Percentiles rank a stretch among this genome's conserved stretches.
These are phyloP conservation scores for Haliclona indistincta DNA, from an alignment of 37 sponge, comb jelly and placozoan species.

Conservation along the genomic window DNA sequence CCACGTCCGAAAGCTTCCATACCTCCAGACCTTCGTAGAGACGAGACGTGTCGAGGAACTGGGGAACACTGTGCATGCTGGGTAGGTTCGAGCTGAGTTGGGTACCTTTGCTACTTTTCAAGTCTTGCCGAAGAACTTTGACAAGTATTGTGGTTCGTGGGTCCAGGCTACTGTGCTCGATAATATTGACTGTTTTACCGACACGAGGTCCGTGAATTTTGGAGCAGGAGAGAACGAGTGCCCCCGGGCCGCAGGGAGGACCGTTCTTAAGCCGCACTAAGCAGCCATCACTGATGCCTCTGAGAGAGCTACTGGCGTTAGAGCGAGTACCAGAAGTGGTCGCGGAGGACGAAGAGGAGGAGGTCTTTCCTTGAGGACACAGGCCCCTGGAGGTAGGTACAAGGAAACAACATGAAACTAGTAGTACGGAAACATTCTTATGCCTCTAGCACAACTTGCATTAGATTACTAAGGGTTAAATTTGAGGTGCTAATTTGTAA, in stretches of 20 bases:
- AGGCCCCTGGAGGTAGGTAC: conserved; percentile 77
- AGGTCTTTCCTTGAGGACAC: conserved; percentile 30
- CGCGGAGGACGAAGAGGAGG: neutral
- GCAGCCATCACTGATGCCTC: conserved; percentile 54
- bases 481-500: no score
- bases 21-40: conserved; percentile 38
- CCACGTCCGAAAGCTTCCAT: conserved; percentile 62
- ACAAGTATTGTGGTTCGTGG: conserved; percentile 43
- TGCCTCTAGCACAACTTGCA: no score
- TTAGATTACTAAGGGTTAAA: no score
- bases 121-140: conserved; percentile 13
- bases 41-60: neutral
- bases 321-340: conserved; percentile 3
- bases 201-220: conserved; percentile 60
- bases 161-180: conserved; percentile 44
- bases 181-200: conserved; percentile 44
- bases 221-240: conserved; percentile 42
- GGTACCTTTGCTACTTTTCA: neutral
- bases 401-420: no score
- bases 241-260: conserved; percentile 60
- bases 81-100: neutral
- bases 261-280: conserved; percentile 66
- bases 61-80: neutral
- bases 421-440: no score
- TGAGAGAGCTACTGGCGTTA: conserved; percentile 1